Evolutionary conservation across 2,888 invertebrate species (phyloP).

Genomic region (Oscheius sp.): DNA sequence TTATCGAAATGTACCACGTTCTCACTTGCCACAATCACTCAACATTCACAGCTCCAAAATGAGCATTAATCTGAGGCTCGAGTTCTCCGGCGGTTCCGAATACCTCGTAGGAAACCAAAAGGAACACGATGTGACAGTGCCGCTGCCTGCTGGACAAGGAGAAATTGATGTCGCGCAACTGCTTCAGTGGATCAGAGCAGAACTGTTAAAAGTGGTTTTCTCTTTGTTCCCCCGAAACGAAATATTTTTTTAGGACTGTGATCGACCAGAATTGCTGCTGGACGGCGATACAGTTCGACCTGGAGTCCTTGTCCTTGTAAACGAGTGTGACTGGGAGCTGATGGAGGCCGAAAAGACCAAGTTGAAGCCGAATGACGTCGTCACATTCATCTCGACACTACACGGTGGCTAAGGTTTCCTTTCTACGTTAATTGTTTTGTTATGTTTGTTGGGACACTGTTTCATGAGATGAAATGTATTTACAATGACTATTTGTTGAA

Average conservation of each 20-base stretch:
- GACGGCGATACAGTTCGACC: constrained; percentile 73
- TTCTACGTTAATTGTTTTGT: neutral
- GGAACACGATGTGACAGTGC: constrained; percentile 42
- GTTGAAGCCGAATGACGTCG: constrained; percentile 54
- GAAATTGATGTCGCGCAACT: constrained; percentile 18
- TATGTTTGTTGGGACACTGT: neutral
- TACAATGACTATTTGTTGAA: constrained; percentile 17
- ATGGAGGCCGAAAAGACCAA: constrained; percentile 75
- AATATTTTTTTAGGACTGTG: constrained; percentile 41
- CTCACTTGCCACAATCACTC: no score
- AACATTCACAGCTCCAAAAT: no score
- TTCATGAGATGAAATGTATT: neutral
- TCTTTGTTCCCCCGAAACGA: neutral
- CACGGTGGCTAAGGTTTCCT: constrained; percentile 65
- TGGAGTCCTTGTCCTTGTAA: constrained; percentile 87
- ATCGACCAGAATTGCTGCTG: constrained; percentile 49
- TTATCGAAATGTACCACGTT: no score
- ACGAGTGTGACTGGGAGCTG: constrained; percentile 95
- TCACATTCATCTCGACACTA: constrained; percentile 72
- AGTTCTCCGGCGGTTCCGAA: constrained; percentile 64
- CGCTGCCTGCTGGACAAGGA: neutral
- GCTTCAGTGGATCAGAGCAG: constrained; percentile 21
- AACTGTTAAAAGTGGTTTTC: constrained; percentile 22
- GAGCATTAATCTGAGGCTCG: constrained; percentile 36
- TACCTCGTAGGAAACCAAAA: constrained; percentile 58